These are phyloP conservation scores for Xestia xanthographa DNA, from an alignment of 2,888 invertebrate genomes.

Conservation along the genomic window DNA sequence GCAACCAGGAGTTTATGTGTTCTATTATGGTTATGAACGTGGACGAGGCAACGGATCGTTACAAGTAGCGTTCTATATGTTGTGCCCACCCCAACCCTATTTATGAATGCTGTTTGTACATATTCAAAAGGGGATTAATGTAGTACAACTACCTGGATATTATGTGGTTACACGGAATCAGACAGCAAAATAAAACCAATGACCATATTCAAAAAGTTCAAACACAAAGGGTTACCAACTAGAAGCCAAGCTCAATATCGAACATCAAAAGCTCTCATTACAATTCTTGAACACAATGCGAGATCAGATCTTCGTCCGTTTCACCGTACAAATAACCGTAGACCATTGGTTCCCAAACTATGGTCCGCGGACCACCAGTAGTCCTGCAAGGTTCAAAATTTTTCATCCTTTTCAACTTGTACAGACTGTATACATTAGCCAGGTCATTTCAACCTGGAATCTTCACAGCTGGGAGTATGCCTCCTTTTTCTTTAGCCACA, in stretches of 20 bases:
- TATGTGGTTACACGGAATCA: not conserved
- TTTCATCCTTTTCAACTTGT: not conserved
- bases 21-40: not conserved
- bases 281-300: constrained; percentile 50
- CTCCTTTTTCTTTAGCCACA: not conserved
- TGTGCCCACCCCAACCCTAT: not conserved
- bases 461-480: not conserved
- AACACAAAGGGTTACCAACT: constrained; percentile 16
- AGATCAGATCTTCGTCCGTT: constrained; percentile 30
- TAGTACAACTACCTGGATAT: not conserved
- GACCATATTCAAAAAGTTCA: not conserved
- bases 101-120: not conserved
- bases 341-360: not conserved
- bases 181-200: not conserved
- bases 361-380: not conserved
- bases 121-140: not conserved
- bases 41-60: not conserved
- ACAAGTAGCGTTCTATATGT: not conserved
- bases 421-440: too few relatives aligned
- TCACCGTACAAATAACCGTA: constrained; percentile 41
- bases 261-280: constrained; percentile 30
- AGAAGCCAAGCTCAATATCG: constrained; percentile 22
- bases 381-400: not conserved
- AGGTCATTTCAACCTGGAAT: not conserved
- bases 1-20: not conserved